A percentile compares a stretch with the other conserved stretches of the same genome.
These are phyloP conservation scores for Andrena minutula DNA, from an alignment of 2,888 invertebrate genomes.

Conservation along the genomic window DNA sequence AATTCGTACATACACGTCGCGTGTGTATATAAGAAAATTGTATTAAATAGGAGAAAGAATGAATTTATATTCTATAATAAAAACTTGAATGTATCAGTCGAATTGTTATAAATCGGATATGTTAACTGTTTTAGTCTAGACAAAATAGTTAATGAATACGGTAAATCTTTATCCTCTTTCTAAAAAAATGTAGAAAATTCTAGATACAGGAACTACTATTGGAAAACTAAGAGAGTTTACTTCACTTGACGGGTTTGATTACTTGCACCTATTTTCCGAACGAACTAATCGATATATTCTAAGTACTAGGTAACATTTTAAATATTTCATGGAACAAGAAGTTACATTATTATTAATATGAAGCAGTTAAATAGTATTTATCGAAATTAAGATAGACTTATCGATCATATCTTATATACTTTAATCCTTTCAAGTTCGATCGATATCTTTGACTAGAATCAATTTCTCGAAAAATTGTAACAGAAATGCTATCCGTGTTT, in stretches of 20 bases:
- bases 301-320: slow-evolving; percentile 19
- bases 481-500: slow-evolving; percentile 40
- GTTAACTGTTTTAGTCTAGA: slow-evolving; percentile 29
- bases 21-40: slow-evolving; percentile 13
- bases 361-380: slow-evolving; percentile 22
- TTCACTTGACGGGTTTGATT: slow-evolving; percentile 5
- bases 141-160: slow-evolving; percentile 28
- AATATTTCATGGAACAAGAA: slow-evolving; percentile 18
- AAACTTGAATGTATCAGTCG: slow-evolving; percentile 17
- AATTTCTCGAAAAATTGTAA: slow-evolving; percentile 26
- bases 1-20: neutral
- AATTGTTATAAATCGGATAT: slow-evolving; percentile 46
- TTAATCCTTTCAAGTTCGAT: slow-evolving; percentile 6
- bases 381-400: slow-evolving; percentile 10
- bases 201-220: slow-evolving; percentile 32
- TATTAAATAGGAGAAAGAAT: slow-evolving; percentile 12
- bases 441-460: slow-evolving; percentile 24
- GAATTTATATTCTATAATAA: slow-evolving; percentile 24
- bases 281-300: slow-evolving; percentile 28
- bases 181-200: slow-evolving; percentile 24
- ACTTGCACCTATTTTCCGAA: slow-evolving; percentile 9
- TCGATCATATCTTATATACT: slow-evolving; percentile 4
- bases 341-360: slow-evolving; percentile 1
- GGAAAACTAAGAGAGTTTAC: slow-evolving; percentile 19
- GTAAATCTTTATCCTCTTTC: slow-evolving; percentile 7